phyloP scores from a whole-genome alignment of 1,140 invertebrate genomes.

The Lordiphosa clarofinis region DNA sequence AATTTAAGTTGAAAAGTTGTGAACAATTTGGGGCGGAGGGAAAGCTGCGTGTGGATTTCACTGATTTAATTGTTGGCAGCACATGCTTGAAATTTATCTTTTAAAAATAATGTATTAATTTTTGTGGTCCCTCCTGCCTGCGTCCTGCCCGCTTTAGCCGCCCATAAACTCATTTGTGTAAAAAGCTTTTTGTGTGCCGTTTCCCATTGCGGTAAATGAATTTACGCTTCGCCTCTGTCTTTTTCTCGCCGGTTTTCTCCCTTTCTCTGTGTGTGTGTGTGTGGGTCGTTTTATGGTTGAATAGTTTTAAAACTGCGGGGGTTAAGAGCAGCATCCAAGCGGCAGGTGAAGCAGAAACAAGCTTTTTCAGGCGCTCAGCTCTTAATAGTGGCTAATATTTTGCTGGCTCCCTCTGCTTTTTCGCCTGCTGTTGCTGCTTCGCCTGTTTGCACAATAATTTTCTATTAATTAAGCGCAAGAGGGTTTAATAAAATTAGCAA shows the following conservation, averaged over 20 bases:
- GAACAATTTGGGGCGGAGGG: slow-evolving; percentile 54
- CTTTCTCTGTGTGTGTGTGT: slow-evolving; percentile 11
- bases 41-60: slow-evolving; percentile 73
- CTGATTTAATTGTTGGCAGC: slow-evolving; percentile 67
- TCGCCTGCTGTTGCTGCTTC: neutral
- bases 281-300: slow-evolving; percentile 67
- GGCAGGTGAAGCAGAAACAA: slow-evolving; percentile 42
- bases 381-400: slow-evolving; percentile 59
- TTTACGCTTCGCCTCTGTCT: slow-evolving; percentile 56
- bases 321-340: slow-evolving; percentile 26
- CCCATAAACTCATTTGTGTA: slow-evolving; percentile 75
- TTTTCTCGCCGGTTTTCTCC: slow-evolving; percentile 9
- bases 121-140: slow-evolving; percentile 38
- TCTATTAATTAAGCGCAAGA: slow-evolving; percentile 74
- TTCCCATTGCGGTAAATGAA: slow-evolving; percentile 60
- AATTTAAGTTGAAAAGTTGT: slow-evolving; percentile 78
- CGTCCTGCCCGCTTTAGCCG: slow-evolving; percentile 5
- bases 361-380: slow-evolving; percentile 19
- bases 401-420: neutral
- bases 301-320: slow-evolving; percentile 61
- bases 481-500: slow-evolving; percentile 74
- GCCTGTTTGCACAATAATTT: slow-evolving; percentile 64
- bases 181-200: slow-evolving; percentile 61
- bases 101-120: slow-evolving; percentile 78
- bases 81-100: slow-evolving; percentile 69